Base-by-base conservation (phyloP, 2,797 vertebrate species). In the Mus caroli region DNA sequence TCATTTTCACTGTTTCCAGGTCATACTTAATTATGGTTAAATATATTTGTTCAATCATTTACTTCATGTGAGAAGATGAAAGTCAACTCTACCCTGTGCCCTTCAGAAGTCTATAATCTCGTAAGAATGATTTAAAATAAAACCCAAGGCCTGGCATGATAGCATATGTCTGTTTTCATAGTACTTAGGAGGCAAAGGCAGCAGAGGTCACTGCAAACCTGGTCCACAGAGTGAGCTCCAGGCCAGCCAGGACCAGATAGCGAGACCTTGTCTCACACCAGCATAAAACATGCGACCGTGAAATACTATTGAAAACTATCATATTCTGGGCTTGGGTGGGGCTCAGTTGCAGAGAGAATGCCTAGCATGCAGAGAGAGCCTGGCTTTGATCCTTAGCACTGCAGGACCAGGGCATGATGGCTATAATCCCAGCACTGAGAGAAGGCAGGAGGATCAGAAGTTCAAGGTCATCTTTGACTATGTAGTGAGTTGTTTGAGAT, bases 51-150 rank as follows among this genome's bases (percentile, higher is more conserved):
- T 67, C 56, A 60, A 1, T 58, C 40, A 62, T 24, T 60, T 77
- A 64, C 31, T 90, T 1, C n/a, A 14, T 64, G 83, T 64, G 43
- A 22, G 40, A 52, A 67, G 46, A 73, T 54, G 93, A 92, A 86
- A 82, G 20, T 62, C 28, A 60, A 4, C 77, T 79, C 50, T 77
- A 92, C 58, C 54, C 34, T 73, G 5, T 31, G 28, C 28, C 46
- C 26, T 88, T 69, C 14, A 96, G 46, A 31, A 52, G 4, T 0
- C 88, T 6, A 83, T 60, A n/a, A 67, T 71, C 34, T 56, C 14
- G 88, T 80, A 91, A 83, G 64, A 94, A 94, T 92, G 46, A 82
- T 76, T 75, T 40, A 80, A 77, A 91, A 85, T 77, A n/a, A 50
- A 88, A 58, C 14, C 1, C 90, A 94, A 73, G 26, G 26, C n/a